Evolutionary conservation across 1,140 invertebrate genomes (phyloP).

Genomic region (Globodera ellingtonae): DNA sequence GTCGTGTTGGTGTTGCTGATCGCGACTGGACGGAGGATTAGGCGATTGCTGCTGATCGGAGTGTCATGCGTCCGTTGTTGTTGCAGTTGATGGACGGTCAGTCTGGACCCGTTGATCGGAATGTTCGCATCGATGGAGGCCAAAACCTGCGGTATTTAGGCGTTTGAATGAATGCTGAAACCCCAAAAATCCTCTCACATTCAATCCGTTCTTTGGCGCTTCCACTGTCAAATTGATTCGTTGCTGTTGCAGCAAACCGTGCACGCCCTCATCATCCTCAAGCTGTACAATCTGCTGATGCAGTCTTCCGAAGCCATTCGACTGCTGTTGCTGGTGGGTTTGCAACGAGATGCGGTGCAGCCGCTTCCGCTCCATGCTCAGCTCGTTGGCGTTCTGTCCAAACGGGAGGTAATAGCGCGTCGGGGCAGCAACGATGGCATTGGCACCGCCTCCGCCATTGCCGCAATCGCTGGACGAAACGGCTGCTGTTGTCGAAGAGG

Average conservation of each 20-base stretch:
- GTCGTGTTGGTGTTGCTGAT: neutral
- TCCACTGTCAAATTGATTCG: neutral
- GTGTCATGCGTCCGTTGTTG: neutral
- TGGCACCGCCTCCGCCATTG: neutral
- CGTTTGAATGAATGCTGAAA: neutral
- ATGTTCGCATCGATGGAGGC: constrained; percentile 2
- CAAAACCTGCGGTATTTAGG: neutral
- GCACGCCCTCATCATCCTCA: neutral
- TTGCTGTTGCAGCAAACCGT: neutral
- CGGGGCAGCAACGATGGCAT: neutral
- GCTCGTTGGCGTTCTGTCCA: constrained; percentile 9
- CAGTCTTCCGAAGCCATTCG: neutral
- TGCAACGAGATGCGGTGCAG: constrained; percentile 2
- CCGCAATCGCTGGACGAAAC: too few relatives aligned
- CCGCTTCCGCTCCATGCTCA: constrained; percentile 3
- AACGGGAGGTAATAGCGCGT: neutral
- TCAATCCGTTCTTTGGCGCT: neutral
- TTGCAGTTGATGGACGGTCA: neutral
- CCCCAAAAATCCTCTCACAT: neutral
- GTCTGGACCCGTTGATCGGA: neutral
- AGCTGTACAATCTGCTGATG: neutral
- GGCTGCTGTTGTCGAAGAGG: too few relatives aligned
- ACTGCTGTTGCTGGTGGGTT: constrained; percentile 3
- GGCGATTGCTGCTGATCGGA: neutral
- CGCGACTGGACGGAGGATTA: neutral